A percentile compares a stretch with the other conserved stretches of the same genome.
phyloP scores from a whole-genome alignment of 30 jellyfish, hydroid and myxozoan species.

The Sanderia malayensis region DNA sequence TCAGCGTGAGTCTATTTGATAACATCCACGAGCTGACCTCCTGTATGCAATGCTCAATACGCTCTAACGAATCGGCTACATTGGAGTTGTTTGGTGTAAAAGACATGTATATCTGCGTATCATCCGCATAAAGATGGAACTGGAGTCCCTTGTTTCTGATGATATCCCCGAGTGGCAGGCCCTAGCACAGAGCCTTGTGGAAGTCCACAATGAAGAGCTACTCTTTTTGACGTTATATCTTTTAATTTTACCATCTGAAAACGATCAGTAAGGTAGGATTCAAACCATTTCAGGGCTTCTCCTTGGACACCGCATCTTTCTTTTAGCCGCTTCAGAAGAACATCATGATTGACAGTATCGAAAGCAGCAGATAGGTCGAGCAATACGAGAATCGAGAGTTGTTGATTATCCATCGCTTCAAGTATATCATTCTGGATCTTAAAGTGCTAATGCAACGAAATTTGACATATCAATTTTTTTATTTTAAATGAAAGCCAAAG shows the following conservation, averaged over 20 bases:
- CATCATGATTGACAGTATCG: constrained; percentile 55
- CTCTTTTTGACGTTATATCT: constrained; percentile 5
- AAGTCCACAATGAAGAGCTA: constrained; percentile 17
- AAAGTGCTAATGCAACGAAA: too few relatives aligned
- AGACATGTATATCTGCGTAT: constrained; percentile 41
- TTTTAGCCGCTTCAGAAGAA: constrained; percentile 37
- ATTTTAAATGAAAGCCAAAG: too few relatives aligned
- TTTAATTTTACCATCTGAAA: constrained; percentile 15
- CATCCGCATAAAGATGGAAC: constrained; percentile 47
- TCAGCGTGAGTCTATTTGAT: constrained; percentile 21
- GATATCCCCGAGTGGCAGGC: constrained; percentile 37
- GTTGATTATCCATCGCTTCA: constrained; percentile 47
- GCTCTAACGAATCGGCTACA: constrained; percentile 9
- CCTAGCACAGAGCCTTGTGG: constrained; percentile 21
- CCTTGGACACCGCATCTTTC: constrained; percentile 48
- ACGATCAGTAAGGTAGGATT: constrained; percentile 12
- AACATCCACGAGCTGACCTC: constrained; percentile 51
- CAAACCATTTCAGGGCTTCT: constrained; percentile 25
- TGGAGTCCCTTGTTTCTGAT: constrained; percentile 51
- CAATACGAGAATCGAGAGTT: constrained; percentile 47
- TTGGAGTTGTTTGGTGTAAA: constrained; percentile 31
- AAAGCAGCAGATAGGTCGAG: constrained; percentile 64
- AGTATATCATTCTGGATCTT: constrained; percentile 56
- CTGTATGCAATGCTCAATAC: constrained; percentile 38
- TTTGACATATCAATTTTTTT: too few relatives aligned